Evolutionary conservation across 2,797 vertebrate genomes (phyloP), one percentile per base, ranked within the genome.

Genomic region (Enteromius anoplus): DNA sequence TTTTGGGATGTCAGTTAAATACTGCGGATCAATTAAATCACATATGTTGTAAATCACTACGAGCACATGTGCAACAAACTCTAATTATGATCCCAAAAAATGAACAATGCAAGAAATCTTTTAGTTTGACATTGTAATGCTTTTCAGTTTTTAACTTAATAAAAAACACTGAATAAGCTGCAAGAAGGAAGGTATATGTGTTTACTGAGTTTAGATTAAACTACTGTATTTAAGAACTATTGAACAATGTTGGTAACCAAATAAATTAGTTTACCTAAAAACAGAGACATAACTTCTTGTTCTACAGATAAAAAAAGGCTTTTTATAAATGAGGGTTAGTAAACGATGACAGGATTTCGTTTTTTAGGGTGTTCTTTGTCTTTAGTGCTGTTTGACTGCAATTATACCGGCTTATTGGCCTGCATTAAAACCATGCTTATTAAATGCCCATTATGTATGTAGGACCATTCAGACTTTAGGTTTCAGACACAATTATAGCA

Each of bases 401-500:
- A 9, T 55, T 55, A 58, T 58, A 58, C 55, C 55, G 12, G 10
- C 4, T 26, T 12, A 78, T 51, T 68, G 5, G 26, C 5, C 19
- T 66, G 19, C 1, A n/a, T 68, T 32, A n/a, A 12, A 26, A 45
- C 8, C 29, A 26, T 42, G 37, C 37, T 40, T 15, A 42, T 76
- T 75, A 53, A 76, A 76, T 42, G 1, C 17, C 9, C 15, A 47
- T 78, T 45, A 78, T 65, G 23, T 34, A 32, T 14, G 10, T 14
- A 42, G 12, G 5, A 23, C n/a, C n/a, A 66, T 69, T 55, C n/a
- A 69, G 23, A 69, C 3, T 23, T 34, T 6, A 34, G 40, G 34
- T 37, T 80, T 70, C n/a, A 80, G 37, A 70, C 53, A 75, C 15
- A 69, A 29, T 58, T 58, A 70, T 19, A 42, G n/a, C 8, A 58